Evolutionary conservation across 2,113 vertebrate species (phyloP).

Genomic region (Alligator mississippiensis): DNA sequence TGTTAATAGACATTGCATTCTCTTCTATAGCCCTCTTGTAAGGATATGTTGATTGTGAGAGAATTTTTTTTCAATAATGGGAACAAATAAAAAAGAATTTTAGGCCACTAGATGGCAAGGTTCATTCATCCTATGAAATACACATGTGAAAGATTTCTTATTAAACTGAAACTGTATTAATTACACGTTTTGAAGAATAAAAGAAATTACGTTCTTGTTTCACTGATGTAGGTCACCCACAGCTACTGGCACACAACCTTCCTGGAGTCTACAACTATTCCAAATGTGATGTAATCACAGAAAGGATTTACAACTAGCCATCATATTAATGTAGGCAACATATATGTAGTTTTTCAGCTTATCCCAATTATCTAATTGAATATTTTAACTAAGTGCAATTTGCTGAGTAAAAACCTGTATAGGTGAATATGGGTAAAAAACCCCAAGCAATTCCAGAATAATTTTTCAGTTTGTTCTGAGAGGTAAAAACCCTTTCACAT

Average conservation of each 20-base stretch:
- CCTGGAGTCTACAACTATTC: not conserved
- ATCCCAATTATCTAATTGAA: not conserved
- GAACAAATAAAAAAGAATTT: not conserved
- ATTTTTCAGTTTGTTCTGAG: not conserved
- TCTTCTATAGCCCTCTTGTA: slow-evolving; percentile 1
- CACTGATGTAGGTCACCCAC: not conserved
- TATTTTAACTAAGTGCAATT: not conserved
- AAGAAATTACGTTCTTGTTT: not conserved
- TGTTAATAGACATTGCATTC: not conserved
- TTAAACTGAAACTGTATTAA: not conserved
- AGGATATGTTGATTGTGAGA: not conserved
- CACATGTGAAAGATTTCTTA: not conserved
- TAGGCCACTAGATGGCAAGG: not conserved
- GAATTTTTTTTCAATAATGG: not conserved
- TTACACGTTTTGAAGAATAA: not conserved
- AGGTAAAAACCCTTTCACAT: not conserved
- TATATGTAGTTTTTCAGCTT: not conserved
- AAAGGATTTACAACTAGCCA: not conserved
- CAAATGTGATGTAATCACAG: not conserved
- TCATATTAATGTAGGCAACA: not conserved
- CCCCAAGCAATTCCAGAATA: not conserved
- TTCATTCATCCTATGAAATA: not conserved
- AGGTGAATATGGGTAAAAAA: not conserved
- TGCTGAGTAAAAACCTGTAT: not conserved
- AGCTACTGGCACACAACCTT: not conserved